Base-by-base conservation (phyloP, 2,113 vertebrate genomes). In the Barbus barbus region DNA sequence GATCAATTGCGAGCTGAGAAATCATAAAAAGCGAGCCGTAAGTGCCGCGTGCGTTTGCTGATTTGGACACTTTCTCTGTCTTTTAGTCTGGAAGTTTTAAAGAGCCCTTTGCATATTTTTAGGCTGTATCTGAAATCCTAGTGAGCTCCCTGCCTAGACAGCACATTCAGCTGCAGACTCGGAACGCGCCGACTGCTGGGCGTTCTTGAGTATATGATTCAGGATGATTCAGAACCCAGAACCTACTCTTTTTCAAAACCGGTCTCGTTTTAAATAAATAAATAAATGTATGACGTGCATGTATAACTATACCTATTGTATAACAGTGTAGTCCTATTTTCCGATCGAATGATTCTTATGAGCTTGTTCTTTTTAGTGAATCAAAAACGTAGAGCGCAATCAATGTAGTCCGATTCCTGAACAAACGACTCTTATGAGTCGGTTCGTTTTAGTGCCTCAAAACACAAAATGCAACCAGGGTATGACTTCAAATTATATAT, bases 1-100 rank as follows among this genome's bases (percentile, higher is more conserved):
- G 95, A 96, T 97, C 95, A 96, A 97, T 96, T 93, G 93, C 93
- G 92, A 93, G 94, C 94, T 94, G 92, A 95, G 94, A 95, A 95
- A 95, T 95, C 93, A 95, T 96, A 93, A 94, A 94, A 92, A 75
- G 92, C 91, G 92, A n/a, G 88, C 83, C 92, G 93, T 95, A 94
- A 95, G 93, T 94, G 93, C 91, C 89, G 85, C 85, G 36, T 91
- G 90, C 91, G 89, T 92, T 82, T 94, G 93, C 93, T 90, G 92
- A 94, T 94, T 94, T 84, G 76, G 89, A 87, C 82, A 83, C 85
- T 91, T 89, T 88, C 60, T 31, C 51, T 81, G 86, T 78, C 84
- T 83, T 89, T 81, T 87, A 22, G 84, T 86, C 84, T 80, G 88
- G 20, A 77, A 87, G 71, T 83, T 86, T 89, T 89, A 87, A 86